Evolutionary conservation across 2,113 vertebrate species (phyloP), one percentile per base, ranked within the genome.

Genomic region (Enhydra lutris): DNA sequence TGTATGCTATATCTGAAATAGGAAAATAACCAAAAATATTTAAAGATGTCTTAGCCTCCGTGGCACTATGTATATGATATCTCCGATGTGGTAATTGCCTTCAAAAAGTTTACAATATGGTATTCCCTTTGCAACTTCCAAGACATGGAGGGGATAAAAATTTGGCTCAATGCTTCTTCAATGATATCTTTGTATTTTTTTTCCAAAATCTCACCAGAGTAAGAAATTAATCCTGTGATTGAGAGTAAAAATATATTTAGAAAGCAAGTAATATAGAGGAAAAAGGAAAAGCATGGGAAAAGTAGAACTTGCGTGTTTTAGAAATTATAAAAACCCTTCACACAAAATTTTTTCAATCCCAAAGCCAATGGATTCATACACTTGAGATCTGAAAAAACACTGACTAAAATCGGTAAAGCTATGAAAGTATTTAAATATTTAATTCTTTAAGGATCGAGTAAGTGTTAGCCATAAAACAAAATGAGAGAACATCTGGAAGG

Each of bases 401-500:
- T 87, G 55, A 91, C 3, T 83, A 47, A 97, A 97, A 79, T 86
- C 73, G 83, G 42, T 82, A 94, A 92, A 94, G 74, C 50, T 84
- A 84, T 52, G 87, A 96, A 89, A 86, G 80, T 67, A 81, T 88
- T 95, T 90, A 90, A 96, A 89, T 82, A 74, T 88, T 97, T 97
- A 95, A 97, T 91, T 97, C 31, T 86, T 97, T 87, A 92, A 90
- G 63, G 52, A 93, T n/a, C 36, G 69, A 91, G 63, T 78, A 82
- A 95, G 31, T 55, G 47, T 76, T 42, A 67, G 65, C 34, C 63
- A 69, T 93, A 93, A 95, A 95, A 74, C 79, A 87, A 89, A 96
- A 95, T 74, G 92, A 95, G 69, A 95, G 83, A 87, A 81, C 96
- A 95, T 97, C 83, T 97, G 85, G 78, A 97, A 96, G 74, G 87